Evolutionary conservation across 2,797 vertebrate genomes (phyloP).

Genomic region (Okamejei kenojei): DNA sequence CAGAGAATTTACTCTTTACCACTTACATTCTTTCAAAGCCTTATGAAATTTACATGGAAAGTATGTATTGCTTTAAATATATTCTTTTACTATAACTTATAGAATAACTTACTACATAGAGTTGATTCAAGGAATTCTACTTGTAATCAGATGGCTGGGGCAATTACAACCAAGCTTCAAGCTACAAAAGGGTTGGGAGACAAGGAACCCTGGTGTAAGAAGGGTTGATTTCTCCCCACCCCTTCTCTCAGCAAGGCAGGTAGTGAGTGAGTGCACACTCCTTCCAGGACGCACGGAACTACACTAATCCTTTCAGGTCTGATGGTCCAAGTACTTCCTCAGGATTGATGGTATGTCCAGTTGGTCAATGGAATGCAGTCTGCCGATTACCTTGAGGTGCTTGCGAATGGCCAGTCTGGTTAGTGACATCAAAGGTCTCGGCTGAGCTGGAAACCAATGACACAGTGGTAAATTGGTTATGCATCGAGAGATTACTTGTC

Average conservation of each 20-base stretch:
- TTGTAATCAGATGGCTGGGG: slow-evolving; percentile 27
- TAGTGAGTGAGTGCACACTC: background rate
- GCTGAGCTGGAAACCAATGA: slow-evolving; percentile 57
- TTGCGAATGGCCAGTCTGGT: slow-evolving; percentile 66
- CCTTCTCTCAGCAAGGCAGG: background rate
- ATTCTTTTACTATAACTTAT: slow-evolving; percentile 16
- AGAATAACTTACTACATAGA: slow-evolving; percentile 31
- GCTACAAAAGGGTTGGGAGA: background rate
- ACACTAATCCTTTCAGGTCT: slow-evolving; percentile 45
- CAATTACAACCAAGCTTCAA: background rate
- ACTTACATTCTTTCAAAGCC: background rate
- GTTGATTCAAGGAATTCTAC: slow-evolving; percentile 20
- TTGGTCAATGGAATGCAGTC: slow-evolving; percentile 53
- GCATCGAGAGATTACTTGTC: background rate
- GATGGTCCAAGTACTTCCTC: slow-evolving; percentile 69
- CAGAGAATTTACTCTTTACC: background rate
- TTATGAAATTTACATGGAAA: background rate
- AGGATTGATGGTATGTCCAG: slow-evolving; percentile 71
- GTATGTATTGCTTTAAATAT: background rate
- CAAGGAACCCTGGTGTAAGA: background rate
- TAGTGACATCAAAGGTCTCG: slow-evolving; percentile 74
- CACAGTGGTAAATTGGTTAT: background rate
- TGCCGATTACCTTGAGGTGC: slow-evolving; percentile 58
- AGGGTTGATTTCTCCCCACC: background rate
- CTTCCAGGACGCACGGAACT: background rate